Base-by-base conservation (phyloP, 2,888 invertebrate species). In the Lissocephala sabroskyi region DNA sequence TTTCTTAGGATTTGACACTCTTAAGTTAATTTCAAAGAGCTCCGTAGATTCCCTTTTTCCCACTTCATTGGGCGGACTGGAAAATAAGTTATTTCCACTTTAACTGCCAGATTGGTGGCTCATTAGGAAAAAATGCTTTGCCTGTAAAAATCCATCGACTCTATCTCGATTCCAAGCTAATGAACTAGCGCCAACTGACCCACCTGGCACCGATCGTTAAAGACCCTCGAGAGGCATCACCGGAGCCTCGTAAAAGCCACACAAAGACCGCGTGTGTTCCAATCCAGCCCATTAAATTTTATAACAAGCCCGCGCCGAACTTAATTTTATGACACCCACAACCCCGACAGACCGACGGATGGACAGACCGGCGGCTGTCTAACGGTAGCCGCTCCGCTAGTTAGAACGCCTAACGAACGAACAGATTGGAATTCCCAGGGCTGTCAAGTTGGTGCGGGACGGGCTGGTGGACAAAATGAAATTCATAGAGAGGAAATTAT, bases 401-500 rank as follows among this genome's bases (percentile, higher is more conserved):
- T 40, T 52, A 61, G 62, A 14, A 14, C 49, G 23, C 3, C 23
- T 23, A 23, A 23, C 23, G 3, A n/a, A n/a, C n/a, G n/a, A n/a
- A n/a, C n/a, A n/a, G n/a, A n/a, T n/a, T n/a, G n/a, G n/a, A n/a
- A n/a, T n/a, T n/a, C n/a, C n/a, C n/a, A n/a, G n/a, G n/a, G n/a
- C n/a, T n/a, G n/a, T n/a, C n/a, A n/a, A n/a, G n/a, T n/a, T n/a
- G n/a, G n/a, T n/a, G n/a, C n/a, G n/a, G n/a, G 45, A 41, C 32
- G 14, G 23, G 23, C 35, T 14, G 17, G 23, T 23, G 4, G 13
- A 17, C 9, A 48, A 79, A 80, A 80, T 80, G 80, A 77, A 77
- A 77, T 77, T 79, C 77, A 74, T 74, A 77, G 80, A 62, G 79
- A 77, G 77, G 51, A 57, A 57, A 57, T 57, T 52, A 53, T 51